These are phyloP conservation scores for Odontophorus gujanensis DNA, from an alignment of 2,113 vertebrate species.

Conservation along the genomic window DNA sequence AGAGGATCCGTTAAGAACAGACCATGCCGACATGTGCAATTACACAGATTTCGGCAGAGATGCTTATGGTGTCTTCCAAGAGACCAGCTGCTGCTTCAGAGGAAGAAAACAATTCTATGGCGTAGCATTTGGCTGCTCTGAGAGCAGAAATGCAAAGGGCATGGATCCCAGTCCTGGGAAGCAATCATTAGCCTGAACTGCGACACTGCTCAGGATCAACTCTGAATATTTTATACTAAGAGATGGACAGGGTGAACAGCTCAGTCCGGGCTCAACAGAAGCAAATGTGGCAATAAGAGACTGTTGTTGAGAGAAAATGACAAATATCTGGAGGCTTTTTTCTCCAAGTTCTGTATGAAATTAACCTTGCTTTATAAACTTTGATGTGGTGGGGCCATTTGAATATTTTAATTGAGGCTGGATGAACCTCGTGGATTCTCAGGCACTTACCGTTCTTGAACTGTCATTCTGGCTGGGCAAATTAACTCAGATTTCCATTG, in stretches of 20 bases:
- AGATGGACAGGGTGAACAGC: neutral
- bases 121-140: slow-evolving; percentile 49
- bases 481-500: slow-evolving; percentile 29
- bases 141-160: slow-evolving; percentile 61
- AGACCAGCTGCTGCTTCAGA: slow-evolving; percentile 68
- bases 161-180: slow-evolving; percentile 49
- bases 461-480: neutral
- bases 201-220: slow-evolving; percentile 17
- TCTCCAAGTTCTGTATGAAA: neutral
- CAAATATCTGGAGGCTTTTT: neutral
- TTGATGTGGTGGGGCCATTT: neutral
- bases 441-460: slow-evolving; percentile 38
- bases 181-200: neutral
- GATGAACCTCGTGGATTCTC: neutral
- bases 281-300: neutral
- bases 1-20: slow-evolving; percentile 39
- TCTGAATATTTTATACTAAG: slow-evolving; percentile 34
- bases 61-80: slow-evolving; percentile 71
- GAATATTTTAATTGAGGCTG: slow-evolving; percentile 9
- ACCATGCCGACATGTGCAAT: slow-evolving; percentile 63
- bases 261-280: neutral
- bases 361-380: neutral
- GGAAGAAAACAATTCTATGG: slow-evolving; percentile 55
- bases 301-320: neutral
- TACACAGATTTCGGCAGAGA: slow-evolving; percentile 61